Base-by-base conservation (phyloP, 1,140 invertebrate genomes). In the Akabosia matsudoensis region DNA sequence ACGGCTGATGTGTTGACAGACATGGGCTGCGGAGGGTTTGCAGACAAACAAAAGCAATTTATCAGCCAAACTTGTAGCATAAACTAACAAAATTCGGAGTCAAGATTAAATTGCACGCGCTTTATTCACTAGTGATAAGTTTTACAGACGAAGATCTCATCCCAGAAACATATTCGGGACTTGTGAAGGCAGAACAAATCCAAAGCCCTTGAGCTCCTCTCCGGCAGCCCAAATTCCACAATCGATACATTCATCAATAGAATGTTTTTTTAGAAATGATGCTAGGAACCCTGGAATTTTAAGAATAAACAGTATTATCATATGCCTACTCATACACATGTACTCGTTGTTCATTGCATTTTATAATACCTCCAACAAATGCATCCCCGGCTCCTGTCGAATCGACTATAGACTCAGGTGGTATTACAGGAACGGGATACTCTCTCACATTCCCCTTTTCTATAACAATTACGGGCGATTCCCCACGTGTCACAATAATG, bases 1-100 rank as follows among this genome's bases (percentile, higher is more conserved):
- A 79, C 80, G 75, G 77, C 76, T 16, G 80, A 81, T 75, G 80
- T 78, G 22, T 74, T 81, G 70, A 67, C 78, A 56, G 76, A 79
- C 34, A 70, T 81, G 76, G 80, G 80, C 0, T 81, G 80, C 54
- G 77, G 71, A n/a, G 80, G 74, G 16, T 81, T 81, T 73, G 70
- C 73, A 33, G 75, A 73, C 24, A 81, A 73, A 70, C 80, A 76
- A 54, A 79, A 79, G 70, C 78, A 81, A 77, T 75, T 81, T 52
- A 74, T 81, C 26, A 79, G 74, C 64, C 78, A 79, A 34, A 45
- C 80, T 54, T 81, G 80, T 31, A 56, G 54, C 24, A 56, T 56
- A 56, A n/a, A n/a, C 14, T 56, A 56, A 56, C 4, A 45, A 45
- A 10, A 18, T 45, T 45, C 7, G 7, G 18, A 45, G 37, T 45